phyloP scores from a whole-genome alignment of 2,113 vertebrate genomes.

The Heterochromis multidens region DNA sequence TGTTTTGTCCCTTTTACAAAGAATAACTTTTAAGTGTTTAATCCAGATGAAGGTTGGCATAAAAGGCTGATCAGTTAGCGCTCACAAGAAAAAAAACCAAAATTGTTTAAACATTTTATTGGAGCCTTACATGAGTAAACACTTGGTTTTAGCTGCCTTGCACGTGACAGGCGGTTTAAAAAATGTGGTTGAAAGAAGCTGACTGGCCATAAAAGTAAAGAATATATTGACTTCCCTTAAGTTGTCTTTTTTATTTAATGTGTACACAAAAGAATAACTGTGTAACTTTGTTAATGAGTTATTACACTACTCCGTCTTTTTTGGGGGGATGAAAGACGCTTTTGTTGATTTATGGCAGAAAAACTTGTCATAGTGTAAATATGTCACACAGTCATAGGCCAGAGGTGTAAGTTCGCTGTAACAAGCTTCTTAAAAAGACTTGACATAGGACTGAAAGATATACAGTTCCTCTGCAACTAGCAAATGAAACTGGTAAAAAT shows the following conservation, averaged over 20 bases:
- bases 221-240: background rate
- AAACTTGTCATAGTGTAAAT: slow-evolving; percentile 17
- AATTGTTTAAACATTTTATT: background rate
- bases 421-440: slow-evolving; percentile 5
- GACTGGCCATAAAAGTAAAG: slow-evolving; percentile 34
- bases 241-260: background rate
- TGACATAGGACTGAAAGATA: background rate
- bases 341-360: slow-evolving; percentile 14
- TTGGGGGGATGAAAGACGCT: background rate
- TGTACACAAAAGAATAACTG: background rate
- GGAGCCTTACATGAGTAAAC: background rate
- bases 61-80: background rate
- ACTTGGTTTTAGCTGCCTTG: background rate
- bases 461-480: background rate
- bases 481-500: background rate
- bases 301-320: background rate
- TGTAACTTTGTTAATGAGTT: background rate
- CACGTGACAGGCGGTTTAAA: slow-evolving; percentile 1
- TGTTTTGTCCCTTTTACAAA: background rate
- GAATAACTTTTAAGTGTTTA: background rate
- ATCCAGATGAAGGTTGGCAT: background rate
- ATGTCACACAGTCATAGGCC: slow-evolving; percentile 28
- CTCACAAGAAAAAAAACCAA: background rate
- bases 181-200: slow-evolving; percentile 27
- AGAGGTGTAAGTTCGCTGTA: background rate